Conservation (phyloP, 23 tunicate genomes). For the Botrylloides violaceus region DNA sequence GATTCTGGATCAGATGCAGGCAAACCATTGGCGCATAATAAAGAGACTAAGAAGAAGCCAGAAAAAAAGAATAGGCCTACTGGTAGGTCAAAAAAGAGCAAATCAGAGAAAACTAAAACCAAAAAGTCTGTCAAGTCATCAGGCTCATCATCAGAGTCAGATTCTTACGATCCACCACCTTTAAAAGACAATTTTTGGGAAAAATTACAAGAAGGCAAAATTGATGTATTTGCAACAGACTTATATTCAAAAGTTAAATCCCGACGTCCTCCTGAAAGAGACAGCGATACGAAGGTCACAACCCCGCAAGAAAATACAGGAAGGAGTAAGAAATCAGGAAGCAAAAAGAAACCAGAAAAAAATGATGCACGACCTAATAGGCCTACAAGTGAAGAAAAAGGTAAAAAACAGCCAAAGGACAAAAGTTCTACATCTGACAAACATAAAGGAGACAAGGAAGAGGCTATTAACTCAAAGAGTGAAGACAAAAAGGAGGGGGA, state of each 20-base stretch:
- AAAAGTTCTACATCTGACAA: background rate
- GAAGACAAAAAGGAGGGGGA: background rate
- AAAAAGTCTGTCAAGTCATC: background rate
- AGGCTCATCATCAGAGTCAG: background rate
- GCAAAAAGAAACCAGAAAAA: conserved; percentile 10
- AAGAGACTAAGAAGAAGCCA: background rate
- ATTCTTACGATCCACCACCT: conserved; percentile 40
- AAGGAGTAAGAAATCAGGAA: background rate
- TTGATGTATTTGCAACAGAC: conserved; percentile 44
- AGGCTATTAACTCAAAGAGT: background rate
- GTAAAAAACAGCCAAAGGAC: background rate
- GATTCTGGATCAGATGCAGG: background rate
- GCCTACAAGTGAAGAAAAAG: background rate
- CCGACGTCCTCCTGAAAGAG: conserved; percentile 24
- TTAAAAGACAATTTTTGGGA: conserved; percentile 80
- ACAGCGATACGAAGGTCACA: background rate
- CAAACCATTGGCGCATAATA: background rate
- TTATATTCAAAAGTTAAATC: conserved; percentile 52
- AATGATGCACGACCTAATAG: too few species aligned
- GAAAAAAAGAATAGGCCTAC: conserved; percentile 1
- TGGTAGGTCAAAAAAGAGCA: background rate
- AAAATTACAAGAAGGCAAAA: conserved; percentile 39
- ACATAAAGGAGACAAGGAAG: background rate
- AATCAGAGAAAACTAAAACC: background rate
- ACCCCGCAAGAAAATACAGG: background rate